These are phyloP conservation scores for Holothuria scabra DNA, from an alignment of 53 echinoderm and acorn worm genomes.

Conservation along the genomic window DNA sequence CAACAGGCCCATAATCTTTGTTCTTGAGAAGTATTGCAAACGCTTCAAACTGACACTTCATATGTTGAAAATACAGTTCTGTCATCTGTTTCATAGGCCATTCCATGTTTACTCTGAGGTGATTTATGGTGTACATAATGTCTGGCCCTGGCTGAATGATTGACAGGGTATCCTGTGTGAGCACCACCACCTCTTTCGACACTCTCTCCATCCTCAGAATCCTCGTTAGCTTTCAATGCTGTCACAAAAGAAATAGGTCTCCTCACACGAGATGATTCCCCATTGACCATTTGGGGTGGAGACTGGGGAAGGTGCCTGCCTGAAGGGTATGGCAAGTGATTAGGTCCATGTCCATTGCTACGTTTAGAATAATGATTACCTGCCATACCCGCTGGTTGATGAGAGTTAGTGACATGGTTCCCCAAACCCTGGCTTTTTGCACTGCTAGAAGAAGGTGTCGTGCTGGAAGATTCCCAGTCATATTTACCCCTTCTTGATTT, in stretches of 20 bases:
- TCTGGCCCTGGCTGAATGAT: slow-evolving; percentile 16
- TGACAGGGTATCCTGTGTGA: background rate
- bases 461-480: slow-evolving; percentile 57
- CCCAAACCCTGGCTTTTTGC: slow-evolving; percentile 37
- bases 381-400: background rate
- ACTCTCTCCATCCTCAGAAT: slow-evolving; percentile 67
- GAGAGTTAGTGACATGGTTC: background rate
- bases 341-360: slow-evolving; percentile 47
- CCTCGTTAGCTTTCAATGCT: slow-evolving; percentile 89
- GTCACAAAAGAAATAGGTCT: slow-evolving; percentile 96
- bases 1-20: background rate
- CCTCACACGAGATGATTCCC: slow-evolving; percentile 76
- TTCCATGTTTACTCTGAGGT: slow-evolving; percentile 16
- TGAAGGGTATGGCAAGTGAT: slow-evolving; percentile 45
- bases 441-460: slow-evolving; percentile 54
- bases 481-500: slow-evolving; percentile 45
- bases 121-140: slow-evolving; percentile 40
- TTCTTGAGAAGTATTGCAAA: too few relatives aligned
- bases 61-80: slow-evolving; percentile 60
- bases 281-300: slow-evolving; percentile 48
- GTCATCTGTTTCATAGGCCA: slow-evolving; percentile 30
- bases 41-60: slow-evolving; percentile 63
- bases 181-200: slow-evolving; percentile 27
- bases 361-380: slow-evolving; percentile 36
- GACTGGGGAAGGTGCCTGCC: slow-evolving; percentile 39